A percentile compares a stretch with the other conserved stretches of the same genome.
Evolutionary conservation across 2,888 invertebrate species (phyloP).

Genomic region (Linyphia triangularis): DNA sequence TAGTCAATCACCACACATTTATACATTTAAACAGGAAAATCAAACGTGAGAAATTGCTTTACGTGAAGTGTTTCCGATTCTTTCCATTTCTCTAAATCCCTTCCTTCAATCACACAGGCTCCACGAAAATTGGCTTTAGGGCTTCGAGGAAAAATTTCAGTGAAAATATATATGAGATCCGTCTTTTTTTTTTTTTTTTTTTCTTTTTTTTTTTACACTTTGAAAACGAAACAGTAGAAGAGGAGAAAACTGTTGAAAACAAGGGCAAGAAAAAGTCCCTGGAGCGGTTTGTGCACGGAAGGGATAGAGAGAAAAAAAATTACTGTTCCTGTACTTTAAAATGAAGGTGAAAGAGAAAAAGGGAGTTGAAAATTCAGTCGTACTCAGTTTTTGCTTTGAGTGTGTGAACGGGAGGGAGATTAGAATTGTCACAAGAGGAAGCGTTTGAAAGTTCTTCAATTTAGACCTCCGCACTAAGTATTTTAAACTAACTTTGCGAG

Average conservation of each 20-base stretch:
- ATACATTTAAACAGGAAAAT: slow-evolving; percentile 28
- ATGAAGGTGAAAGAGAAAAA: slow-evolving; percentile 23
- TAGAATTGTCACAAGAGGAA: slow-evolving; percentile 54
- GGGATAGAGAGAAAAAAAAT: neutral
- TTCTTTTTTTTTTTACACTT: slow-evolving; percentile 9
- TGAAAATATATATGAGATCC: slow-evolving; percentile 52
- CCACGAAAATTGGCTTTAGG: slow-evolving; percentile 56
- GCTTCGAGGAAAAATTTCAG: slow-evolving; percentile 41
- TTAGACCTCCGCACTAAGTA: neutral
- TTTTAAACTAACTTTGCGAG: neutral
- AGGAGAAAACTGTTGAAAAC: slow-evolving; percentile 57
- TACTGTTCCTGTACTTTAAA: slow-evolving; percentile 26
- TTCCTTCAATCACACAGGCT: slow-evolving; percentile 26
- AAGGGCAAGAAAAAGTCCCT: slow-evolving; percentile 41
- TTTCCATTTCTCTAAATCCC: slow-evolving; percentile 18
- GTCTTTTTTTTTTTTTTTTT: slow-evolving; percentile 1
- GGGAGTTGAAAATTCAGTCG: slow-evolving; percentile 21
- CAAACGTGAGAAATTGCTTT: slow-evolving; percentile 29
- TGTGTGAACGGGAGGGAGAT: slow-evolving; percentile 22
- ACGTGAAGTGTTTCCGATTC: slow-evolving; percentile 33
- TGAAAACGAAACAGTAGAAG: slow-evolving; percentile 41
- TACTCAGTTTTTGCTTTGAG: slow-evolving; percentile 18
- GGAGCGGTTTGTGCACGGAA: slow-evolving; percentile 26
- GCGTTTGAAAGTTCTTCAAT: slow-evolving; percentile 27
- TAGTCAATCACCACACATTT: neutral